Conservation (phyloP, 2,888 invertebrate genomes). For the Drosophila merina region DNA sequence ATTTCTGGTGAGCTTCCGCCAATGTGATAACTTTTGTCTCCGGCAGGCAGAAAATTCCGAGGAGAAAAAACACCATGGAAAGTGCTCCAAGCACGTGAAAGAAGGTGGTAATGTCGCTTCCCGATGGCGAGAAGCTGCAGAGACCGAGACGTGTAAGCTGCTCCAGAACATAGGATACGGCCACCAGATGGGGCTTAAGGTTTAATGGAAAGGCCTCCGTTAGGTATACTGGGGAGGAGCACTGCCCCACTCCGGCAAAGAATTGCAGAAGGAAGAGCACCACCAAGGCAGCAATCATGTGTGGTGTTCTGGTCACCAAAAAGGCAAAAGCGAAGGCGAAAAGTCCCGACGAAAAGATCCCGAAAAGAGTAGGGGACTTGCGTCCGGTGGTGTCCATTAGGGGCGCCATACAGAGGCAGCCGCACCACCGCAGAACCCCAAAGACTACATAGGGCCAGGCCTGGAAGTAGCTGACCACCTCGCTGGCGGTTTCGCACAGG, state of each 20-base stretch:
- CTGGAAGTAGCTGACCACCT: conserved; percentile 34
- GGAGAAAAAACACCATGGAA: conserved; percentile 57
- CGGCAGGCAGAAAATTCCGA: conserved; percentile 71
- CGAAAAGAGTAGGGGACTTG: conserved; percentile 63
- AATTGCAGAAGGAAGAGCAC: conserved; percentile 67
- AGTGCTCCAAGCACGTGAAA: conserved; percentile 64
- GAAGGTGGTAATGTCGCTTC: conserved; percentile 48
- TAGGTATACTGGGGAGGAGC: conserved; percentile 75
- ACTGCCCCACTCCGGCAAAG: conserved; percentile 67
- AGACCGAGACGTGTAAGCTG: conserved; percentile 64
- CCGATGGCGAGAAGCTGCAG: conserved; percentile 36
- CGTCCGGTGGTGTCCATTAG: conserved; percentile 74
- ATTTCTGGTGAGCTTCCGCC: conserved; percentile 67
- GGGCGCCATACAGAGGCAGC: conserved; percentile 56
- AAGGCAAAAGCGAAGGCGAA: conserved; percentile 68
- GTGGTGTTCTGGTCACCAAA: conserved; percentile 37
- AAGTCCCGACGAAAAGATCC: conserved; percentile 59
- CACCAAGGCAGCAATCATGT: conserved; percentile 55
- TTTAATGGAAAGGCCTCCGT: conserved; percentile 80
- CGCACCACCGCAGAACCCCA: conserved; percentile 64
- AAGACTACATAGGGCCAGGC: conserved; percentile 64
- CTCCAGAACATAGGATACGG: conserved; percentile 63
- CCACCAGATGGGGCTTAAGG: conserved; percentile 72
- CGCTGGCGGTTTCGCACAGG: conserved; percentile 34
- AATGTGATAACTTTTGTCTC: conserved; percentile 74